Base-by-base conservation (phyloP, 2,113 vertebrate genomes). In the Actenoides lindsayi region DNA sequence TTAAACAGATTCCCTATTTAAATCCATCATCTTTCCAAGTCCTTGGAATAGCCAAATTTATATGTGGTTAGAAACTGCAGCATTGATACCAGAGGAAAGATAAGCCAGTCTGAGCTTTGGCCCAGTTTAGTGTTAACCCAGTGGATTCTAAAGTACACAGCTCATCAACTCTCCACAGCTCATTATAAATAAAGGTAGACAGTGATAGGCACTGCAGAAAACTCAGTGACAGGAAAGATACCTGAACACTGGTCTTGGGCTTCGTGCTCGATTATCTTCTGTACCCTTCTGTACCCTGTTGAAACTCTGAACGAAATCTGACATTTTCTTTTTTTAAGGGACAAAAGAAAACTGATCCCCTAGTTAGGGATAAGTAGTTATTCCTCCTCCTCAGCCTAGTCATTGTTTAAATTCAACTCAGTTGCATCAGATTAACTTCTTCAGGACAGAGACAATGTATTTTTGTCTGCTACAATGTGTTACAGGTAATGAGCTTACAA, bases 401-500 rank as follows among this genome's bases (percentile, higher is more conserved):
- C 2, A n/a, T 56, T 73, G 27, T 68, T 80, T 62, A 24, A 44
- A 21, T 86, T 83, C 60, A 31, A 50, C 35, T 83, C 68, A 31
- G 21, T 71, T 79, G 42, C 57, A 54, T 83, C 48, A 65, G 59
- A 88, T 90, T 59, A 75, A 41, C 82, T 59, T 83, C 57, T 51
- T 68, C 13, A 56, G 67, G 65, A 75, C 85, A 70, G 41, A 78
- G 69, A 57, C 69, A 54, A 39, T 59, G n/a, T 63, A 35, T 33
- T 88, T 89, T 93, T 87, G 89, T 50, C 54, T 74, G 63, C 87
- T 91, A n/a, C 31, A 2, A 0, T 62, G 37, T 77, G n/a, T 67
- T 62, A 39, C 35, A 35, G 17, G 13, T 90, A 93, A 93, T 86
- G 60, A 89, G 68, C 76, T 93, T 95, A 94, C 24, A 84, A 57